Conservation (phyloP, 2,113 vertebrate species). For the Vulpes lagopus region DNA sequence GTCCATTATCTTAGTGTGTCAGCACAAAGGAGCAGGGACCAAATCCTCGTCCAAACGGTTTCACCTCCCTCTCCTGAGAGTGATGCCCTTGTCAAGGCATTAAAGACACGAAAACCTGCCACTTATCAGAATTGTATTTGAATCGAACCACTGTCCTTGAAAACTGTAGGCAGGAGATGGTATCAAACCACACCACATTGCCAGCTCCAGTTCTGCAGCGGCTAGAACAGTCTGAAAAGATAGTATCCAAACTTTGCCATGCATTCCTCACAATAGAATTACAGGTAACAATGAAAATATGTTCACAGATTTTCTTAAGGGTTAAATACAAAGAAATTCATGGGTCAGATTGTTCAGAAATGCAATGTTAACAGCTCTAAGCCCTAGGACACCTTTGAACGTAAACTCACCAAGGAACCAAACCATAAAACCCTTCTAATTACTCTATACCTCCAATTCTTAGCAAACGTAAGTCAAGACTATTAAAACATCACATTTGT, state of each 20-base stretch:
- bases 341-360: conserved; percentile 44
- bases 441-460: conserved; percentile 63
- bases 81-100: conserved; percentile 90
- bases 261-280: neutral
- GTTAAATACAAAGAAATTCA: conserved; percentile 70
- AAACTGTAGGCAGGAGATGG: conserved; percentile 87
- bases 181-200: conserved; percentile 82
- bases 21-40: conserved; percentile 85
- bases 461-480: conserved; percentile 73
- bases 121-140: conserved; percentile 89
- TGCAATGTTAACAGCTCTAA: conserved; percentile 73
- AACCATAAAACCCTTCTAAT: conserved; percentile 72
- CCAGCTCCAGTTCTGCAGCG: conserved; percentile 79
- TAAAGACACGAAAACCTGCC: conserved; percentile 89
- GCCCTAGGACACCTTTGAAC: conserved; percentile 65
- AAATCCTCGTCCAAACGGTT: conserved; percentile 86
- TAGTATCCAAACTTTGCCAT: conserved; percentile 53
- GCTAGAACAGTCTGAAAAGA: conserved; percentile 75
- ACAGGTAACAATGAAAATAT: conserved; percentile 59
- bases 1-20: conserved; percentile 90
- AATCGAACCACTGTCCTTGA: conserved; percentile 90
- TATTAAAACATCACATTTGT: conserved; percentile 76
- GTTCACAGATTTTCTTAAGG: conserved; percentile 12
- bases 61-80: conserved; percentile 90
- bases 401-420: conserved; percentile 74